Percentiles rank a stretch among this genome's conserved stretches.
Evolutionary conservation across 2,797 vertebrate species (phyloP).

Genomic region (Aldrovandia affinis): DNA sequence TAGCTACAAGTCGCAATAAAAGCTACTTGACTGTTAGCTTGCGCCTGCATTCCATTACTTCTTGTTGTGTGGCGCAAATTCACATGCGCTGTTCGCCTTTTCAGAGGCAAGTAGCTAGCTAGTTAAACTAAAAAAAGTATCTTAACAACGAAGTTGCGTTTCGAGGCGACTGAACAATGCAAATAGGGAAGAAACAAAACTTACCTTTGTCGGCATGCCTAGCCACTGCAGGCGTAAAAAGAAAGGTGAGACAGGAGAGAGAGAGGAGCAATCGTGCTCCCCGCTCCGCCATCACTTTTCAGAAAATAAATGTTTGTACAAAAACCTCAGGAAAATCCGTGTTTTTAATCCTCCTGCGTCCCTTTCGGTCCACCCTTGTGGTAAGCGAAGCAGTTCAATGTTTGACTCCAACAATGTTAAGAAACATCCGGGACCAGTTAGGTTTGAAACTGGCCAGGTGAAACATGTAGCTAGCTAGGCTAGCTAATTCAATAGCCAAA

Average conservation of each 20-base stretch:
- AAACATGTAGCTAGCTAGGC: slow-evolving; percentile 69
- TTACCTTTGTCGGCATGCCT: slow-evolving; percentile 80
- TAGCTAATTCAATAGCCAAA: slow-evolving; percentile 18
- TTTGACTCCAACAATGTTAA: slow-evolving; percentile 54
- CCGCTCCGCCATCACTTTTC: slow-evolving; percentile 85
- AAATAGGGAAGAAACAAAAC: neutral
- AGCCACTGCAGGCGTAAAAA: slow-evolving; percentile 63
- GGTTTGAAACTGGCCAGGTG: slow-evolving; percentile 63
- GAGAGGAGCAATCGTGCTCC: slow-evolving; percentile 80
- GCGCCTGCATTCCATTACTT: slow-evolving; percentile 25
- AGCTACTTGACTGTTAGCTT: neutral
- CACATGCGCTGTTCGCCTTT: neutral
- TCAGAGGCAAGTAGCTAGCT: neutral
- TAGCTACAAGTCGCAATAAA: neutral
- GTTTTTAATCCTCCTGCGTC: slow-evolving; percentile 61
- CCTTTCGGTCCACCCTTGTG: slow-evolving; percentile 48
- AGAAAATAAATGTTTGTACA: slow-evolving; percentile 69
- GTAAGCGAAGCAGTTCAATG: slow-evolving; percentile 65
- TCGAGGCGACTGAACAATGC: neutral
- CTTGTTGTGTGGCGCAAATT: neutral
- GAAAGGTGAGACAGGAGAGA: slow-evolving; percentile 79
- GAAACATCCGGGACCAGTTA: slow-evolving; percentile 68
- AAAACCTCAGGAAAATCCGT: slow-evolving; percentile 61
- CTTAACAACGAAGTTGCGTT: too few species aligned
- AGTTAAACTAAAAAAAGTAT: neutral